Evolutionary conservation across 2,888 invertebrate species (phyloP).

Genomic region (Oscheius myriophilus): DNA sequence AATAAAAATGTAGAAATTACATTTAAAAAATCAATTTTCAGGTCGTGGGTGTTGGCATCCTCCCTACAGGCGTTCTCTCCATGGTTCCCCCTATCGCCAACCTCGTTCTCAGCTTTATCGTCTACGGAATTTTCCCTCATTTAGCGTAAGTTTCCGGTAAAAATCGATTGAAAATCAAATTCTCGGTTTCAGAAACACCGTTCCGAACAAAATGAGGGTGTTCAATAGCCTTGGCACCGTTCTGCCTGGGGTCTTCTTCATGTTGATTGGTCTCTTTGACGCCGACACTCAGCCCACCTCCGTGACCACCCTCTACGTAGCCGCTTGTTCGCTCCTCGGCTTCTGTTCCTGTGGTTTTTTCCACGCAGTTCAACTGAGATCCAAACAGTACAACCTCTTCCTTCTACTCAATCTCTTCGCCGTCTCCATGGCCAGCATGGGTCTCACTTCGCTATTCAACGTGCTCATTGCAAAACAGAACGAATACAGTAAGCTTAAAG

Average conservation of each 20-base stretch:
- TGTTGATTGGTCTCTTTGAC: constrained; percentile 44
- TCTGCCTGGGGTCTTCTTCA: constrained; percentile 46
- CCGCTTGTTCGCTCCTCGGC: constrained; percentile 49
- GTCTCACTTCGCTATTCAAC: constrained; percentile 48
- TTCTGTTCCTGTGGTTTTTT: constrained; percentile 48
- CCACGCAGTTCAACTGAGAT: constrained; percentile 44
- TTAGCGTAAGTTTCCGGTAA: constrained; percentile 31
- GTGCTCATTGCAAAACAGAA: constrained; percentile 53
- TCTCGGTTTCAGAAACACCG: constrained; percentile 44
- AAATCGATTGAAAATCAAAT: no score
- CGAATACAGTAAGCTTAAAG: constrained; percentile 47
- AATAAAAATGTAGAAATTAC: no score
- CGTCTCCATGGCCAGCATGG: constrained; percentile 44
- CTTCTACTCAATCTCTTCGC: constrained; percentile 53
- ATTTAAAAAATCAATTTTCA: background rate
- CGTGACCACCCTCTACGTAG: constrained; percentile 45
- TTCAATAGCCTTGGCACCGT: constrained; percentile 51
- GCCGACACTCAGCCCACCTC: constrained; percentile 39
- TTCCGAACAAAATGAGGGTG: constrained; percentile 46
- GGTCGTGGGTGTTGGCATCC: constrained; percentile 40
- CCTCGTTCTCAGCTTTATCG: constrained; percentile 34
- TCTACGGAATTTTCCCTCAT: constrained; percentile 27
- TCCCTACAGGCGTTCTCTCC: constrained; percentile 33
- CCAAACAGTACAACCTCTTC: constrained; percentile 52
- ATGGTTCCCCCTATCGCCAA: constrained; percentile 36